Conservation (phyloP, 1,140 invertebrate species). For the Bombus confusus region DNA sequence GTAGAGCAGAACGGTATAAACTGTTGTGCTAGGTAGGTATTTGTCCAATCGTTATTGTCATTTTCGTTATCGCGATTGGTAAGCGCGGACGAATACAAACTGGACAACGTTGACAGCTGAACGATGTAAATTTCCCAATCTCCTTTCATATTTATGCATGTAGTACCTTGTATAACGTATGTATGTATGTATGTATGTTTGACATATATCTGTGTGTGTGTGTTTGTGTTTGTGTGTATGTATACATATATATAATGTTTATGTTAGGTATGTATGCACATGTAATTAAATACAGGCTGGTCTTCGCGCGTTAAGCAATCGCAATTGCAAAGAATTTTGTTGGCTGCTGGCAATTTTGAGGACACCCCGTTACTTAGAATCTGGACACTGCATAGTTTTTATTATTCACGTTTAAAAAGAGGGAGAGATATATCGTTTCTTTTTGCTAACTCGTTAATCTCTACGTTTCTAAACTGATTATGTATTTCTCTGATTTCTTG, state of each 20-base stretch:
- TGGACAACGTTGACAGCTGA: slow-evolving; percentile 21
- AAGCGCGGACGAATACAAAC: neutral
- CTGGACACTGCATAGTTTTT: slow-evolving; percentile 49
- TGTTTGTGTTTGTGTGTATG: slow-evolving; percentile 23
- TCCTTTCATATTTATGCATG: slow-evolving; percentile 28
- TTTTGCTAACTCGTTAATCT: slow-evolving; percentile 18
- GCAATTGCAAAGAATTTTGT: slow-evolving; percentile 57
- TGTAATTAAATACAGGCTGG: slow-evolving; percentile 65
- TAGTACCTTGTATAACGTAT: slow-evolving; percentile 42
- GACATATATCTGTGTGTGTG: neutral
- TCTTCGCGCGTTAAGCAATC: slow-evolving; percentile 66
- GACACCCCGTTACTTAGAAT: slow-evolving; percentile 74
- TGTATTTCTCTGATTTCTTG: slow-evolving; percentile 80
- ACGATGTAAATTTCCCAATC: slow-evolving; percentile 47
- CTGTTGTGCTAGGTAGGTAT: neutral
- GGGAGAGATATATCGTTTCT: neutral
- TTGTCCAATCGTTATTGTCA: neutral
- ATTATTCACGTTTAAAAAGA: slow-evolving; percentile 9
- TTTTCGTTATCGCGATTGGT: neutral
- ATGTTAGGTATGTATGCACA: slow-evolving; percentile 52
- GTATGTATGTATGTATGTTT: slow-evolving; percentile 30
- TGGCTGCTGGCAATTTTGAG: slow-evolving; percentile 67
- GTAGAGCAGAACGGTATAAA: neutral
- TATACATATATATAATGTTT: slow-evolving; percentile 42
- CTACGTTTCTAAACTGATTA: slow-evolving; percentile 72